Evolutionary conservation across 2,888 invertebrate genomes (phyloP), one percentile per base, ranked within the genome.

Genomic region (Drosophila barbarae): DNA sequence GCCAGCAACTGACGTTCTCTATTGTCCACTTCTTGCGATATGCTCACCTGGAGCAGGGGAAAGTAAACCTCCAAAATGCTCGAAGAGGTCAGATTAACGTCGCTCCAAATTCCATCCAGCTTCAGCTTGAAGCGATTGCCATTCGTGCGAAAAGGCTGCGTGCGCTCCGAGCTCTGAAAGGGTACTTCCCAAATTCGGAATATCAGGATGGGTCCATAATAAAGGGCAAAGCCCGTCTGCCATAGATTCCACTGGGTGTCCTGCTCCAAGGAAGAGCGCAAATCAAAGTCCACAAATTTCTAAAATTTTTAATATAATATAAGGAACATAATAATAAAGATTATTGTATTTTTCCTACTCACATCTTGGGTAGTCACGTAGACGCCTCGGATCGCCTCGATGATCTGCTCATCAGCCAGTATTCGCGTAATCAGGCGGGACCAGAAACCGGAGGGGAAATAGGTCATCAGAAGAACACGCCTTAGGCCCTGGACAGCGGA

Each of bases 391-490:
- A 96, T 93, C 12, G 95, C 94, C 69, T 94, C 94, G 0, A 94
- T 93, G 18, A 97, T 93, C 34, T 94, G 92, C 73, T 95, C 94
- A 87, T 98, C 98, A 0, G 97, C 97, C 59, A 98, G 90, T 67
- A 98, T 93, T n/a, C 98, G 90, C 0, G 98, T 96, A 69, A 97
- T 95, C 23, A 99, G 92, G 2, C 99, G 91, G 1, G 98, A 95
- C 98, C 99, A 99, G 90, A 99, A 99, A 1, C 99, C 99, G 72
- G 96, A 95, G 1, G 99, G 99, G 87, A 99, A 97, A 90, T 99
- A 99, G 0, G 98, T 97, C 93, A 99, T 94, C 10, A 99, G 92
- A 13, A 99, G 91, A 55, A 98, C 91, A 1, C 97, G 91, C n/a
- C 88, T 82, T 12, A 89, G 44, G 0, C 88, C 88, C 55, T 80